These are phyloP conservation scores for Gopherus evgoodei DNA, from an alignment of 2,113 vertebrate genomes.

Conservation along the genomic window DNA sequence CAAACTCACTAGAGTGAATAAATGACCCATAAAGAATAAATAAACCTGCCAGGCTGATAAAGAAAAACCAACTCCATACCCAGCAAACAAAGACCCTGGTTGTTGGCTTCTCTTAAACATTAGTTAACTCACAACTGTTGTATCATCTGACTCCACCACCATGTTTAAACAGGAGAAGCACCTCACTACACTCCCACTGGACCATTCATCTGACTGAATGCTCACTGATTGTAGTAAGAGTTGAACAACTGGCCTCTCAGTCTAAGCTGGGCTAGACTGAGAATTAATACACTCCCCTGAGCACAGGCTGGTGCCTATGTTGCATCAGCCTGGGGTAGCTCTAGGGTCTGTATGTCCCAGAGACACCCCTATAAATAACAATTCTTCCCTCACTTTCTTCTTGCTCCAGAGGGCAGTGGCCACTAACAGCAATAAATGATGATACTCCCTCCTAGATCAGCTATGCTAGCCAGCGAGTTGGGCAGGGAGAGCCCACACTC, in stretches of 20 bases:
- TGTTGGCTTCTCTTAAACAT: not conserved
- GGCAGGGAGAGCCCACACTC: not conserved
- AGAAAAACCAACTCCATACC: not conserved
- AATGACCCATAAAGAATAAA: not conserved
- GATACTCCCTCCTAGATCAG: fast-evolving
- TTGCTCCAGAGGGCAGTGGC: not conserved
- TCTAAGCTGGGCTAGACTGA: not conserved
- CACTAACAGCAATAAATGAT: not conserved
- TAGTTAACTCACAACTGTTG: not conserved
- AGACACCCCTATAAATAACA: not conserved
- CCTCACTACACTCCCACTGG: not conserved
- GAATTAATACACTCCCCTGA: not conserved
- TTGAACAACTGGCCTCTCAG: not conserved
- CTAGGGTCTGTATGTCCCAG: not conserved
- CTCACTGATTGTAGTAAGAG: not conserved
- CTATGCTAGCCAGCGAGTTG: not conserved
- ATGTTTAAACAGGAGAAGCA: not conserved
- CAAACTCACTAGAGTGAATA: not conserved
- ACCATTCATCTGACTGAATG: not conserved
- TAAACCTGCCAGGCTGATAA: not conserved
- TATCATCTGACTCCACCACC: not conserved
- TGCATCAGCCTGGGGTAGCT: not conserved
- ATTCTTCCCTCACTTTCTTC: not conserved
- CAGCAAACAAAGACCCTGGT: not conserved
- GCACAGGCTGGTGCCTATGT: not conserved